Base-by-base conservation (phyloP, 2,888 invertebrate genomes). In the Cephus nigrinus region DNA sequence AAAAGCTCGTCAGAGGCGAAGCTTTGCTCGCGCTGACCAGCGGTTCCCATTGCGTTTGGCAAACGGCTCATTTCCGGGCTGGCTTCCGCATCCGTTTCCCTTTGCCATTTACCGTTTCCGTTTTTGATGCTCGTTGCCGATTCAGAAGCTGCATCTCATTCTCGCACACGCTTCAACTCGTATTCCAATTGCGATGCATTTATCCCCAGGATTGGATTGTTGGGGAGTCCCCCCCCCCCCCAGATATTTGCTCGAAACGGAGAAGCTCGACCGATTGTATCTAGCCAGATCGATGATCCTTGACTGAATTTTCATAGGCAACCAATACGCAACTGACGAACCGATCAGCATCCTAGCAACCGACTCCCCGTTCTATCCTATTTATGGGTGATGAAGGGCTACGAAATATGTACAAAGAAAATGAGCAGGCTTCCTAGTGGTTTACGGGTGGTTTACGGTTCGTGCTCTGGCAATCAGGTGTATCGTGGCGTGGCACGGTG, bases 61-160 rank as follows among this genome's bases (percentile, higher is more conserved):
- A 87, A 89, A 89, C 87, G 87, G 87, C 84, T 84, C 84, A 85
- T 86, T 86, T 90, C 88, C 90, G 85, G 85, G 76, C 85, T 84
- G 86, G 84, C 84, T 89, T 89, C 89, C 87, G 88, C 75, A 76
- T 84, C 85, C 85, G 86, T 82, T 83, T 88, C 88, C 90, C 88
- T 69, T 83, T 86, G 80, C 84, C 83, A 86, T 89, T 89, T 89
- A 89, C 84, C 84, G 86, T 89, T 89, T 89, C 90, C 90, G 88
- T 80, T 86, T 88, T 89, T 86, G 89, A 89, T 89, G 86, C 85
- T 83, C 81, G 84, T 80, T 85, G 86, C 86, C 86, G 15, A 40
- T 40, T 40, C 40, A 15, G 40, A 40, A 40, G 40, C 40, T 40
- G 15, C 40, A 15, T 40, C 15, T 15, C 40, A 15, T 40, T 1